Evolutionary conservation across 2,113 vertebrate species (phyloP).

Genomic region (Pseudopodoces humilis): DNA sequence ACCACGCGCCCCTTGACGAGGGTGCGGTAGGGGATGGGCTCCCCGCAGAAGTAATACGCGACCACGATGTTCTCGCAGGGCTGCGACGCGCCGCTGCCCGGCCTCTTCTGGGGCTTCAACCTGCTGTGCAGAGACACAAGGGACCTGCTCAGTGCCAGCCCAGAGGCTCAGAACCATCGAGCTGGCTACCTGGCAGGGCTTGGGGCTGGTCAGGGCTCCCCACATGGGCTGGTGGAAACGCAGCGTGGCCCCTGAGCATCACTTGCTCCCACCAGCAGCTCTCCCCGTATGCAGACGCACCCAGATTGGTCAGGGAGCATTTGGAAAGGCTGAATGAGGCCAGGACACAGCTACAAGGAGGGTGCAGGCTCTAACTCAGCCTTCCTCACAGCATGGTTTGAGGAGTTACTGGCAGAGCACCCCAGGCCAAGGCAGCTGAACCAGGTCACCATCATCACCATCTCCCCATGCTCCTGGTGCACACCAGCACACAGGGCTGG

Average conservation of each 20-base stretch:
- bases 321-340: not conserved
- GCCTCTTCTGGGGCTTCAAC: constrained; percentile 84
- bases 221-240: not conserved
- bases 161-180: not conserved
- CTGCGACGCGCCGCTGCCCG: constrained; percentile 31
- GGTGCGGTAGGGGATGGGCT: constrained; percentile 93
- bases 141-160: not conserved
- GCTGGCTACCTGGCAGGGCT: not conserved
- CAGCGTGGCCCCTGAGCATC: fast-evolving
- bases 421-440: not conserved
- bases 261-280: not conserved
- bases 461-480: not conserved
- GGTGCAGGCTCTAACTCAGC: not conserved
- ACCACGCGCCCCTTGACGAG: constrained; percentile 88
- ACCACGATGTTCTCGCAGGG: constrained; percentile 90
- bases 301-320: not conserved
- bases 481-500: fast-evolving
- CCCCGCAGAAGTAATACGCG: constrained; percentile 95
- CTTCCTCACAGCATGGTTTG: not conserved
- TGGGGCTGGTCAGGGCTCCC: not conserved
- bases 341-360: not conserved
- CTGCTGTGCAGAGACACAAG: constrained; percentile 55
- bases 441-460: not conserved
- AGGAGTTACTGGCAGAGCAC: not conserved
- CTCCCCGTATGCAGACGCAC: fast-evolving